phyloP scores from a whole-genome alignment of 2,113 vertebrate species.

The Paradisaea rubra region DNA sequence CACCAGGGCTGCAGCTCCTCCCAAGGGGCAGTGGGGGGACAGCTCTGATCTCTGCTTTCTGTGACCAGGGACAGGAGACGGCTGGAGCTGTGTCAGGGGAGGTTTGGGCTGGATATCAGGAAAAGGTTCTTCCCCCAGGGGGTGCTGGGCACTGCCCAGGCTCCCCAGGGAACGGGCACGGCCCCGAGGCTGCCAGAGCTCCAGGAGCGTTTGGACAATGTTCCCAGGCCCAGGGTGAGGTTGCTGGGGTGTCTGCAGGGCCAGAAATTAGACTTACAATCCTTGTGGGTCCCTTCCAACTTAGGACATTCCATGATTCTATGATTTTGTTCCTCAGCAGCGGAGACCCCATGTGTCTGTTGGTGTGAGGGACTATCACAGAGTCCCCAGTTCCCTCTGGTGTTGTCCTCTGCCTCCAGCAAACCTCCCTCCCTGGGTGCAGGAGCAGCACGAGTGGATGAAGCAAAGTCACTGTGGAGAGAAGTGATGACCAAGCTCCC shows the following conservation, averaged over 20 bases:
- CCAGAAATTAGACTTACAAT: neutral
- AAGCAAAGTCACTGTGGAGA: neutral
- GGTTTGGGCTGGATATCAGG: rapidly evolving
- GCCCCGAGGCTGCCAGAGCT: neutral
- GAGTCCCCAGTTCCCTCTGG: neutral
- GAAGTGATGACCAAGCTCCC: neutral
- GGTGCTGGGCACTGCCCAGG: neutral
- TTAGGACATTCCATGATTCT: neutral
- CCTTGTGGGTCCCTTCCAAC: neutral
- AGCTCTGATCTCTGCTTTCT: neutral
- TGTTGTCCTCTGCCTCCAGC: neutral
- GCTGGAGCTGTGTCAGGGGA: neutral
- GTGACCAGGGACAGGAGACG: rapidly evolving
- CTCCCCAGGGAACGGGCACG: neutral
- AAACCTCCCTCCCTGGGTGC: neutral
- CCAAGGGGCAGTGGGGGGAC: rapidly evolving
- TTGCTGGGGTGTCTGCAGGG: neutral
- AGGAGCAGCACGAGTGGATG: neutral
- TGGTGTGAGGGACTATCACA: rapidly evolving
- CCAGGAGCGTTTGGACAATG: rapidly evolving
- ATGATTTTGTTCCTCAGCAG: neutral
- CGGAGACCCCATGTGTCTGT: rapidly evolving
- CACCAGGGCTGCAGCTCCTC: neutral
- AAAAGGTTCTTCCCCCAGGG: neutral
- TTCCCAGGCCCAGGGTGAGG: neutral